Evolutionary conservation across 2,113 vertebrate genomes (phyloP).

Genomic region (Amphiprion ocellaris): DNA sequence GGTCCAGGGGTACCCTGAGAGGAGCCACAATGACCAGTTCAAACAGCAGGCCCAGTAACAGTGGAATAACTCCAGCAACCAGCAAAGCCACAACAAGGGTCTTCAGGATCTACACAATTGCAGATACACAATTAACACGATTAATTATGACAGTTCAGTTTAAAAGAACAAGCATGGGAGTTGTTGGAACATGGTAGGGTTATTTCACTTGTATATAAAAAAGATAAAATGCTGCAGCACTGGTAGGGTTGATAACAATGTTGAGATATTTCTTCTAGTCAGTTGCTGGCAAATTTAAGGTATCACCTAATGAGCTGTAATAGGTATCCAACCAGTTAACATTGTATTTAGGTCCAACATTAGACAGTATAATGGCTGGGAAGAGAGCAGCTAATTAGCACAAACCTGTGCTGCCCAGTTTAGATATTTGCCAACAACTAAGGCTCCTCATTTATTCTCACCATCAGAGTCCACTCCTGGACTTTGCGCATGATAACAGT

Average conservation of each 20-base stretch:
- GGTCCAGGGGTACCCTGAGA: conserved; percentile 95
- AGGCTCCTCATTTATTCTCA: conserved; percentile 60
- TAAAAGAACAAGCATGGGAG: background rate
- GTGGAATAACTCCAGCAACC: conserved; percentile 95
- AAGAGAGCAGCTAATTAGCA: background rate
- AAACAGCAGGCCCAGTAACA: conserved; percentile 95
- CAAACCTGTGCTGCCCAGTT: background rate
- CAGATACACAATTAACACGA: background rate
- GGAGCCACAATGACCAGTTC: conserved; percentile 98
- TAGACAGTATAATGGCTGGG: background rate
- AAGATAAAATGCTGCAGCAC: background rate
- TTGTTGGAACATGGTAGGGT: background rate
- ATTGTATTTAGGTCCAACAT: background rate
- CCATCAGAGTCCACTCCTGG: conserved; percentile 99
- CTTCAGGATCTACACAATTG: conserved; percentile 91
- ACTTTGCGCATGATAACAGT: conserved; percentile 96
- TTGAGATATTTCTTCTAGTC: background rate
- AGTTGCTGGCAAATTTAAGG: background rate
- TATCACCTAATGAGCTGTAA: background rate
- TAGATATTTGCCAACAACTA: background rate
- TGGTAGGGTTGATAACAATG: too few species aligned
- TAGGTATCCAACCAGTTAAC: background rate
- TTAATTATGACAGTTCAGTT: background rate
- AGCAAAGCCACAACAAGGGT: conserved; percentile 94
- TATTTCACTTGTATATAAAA: background rate